Conservation (phyloP, 2,888 invertebrate genomes). For the Eulithis testata region DNA sequence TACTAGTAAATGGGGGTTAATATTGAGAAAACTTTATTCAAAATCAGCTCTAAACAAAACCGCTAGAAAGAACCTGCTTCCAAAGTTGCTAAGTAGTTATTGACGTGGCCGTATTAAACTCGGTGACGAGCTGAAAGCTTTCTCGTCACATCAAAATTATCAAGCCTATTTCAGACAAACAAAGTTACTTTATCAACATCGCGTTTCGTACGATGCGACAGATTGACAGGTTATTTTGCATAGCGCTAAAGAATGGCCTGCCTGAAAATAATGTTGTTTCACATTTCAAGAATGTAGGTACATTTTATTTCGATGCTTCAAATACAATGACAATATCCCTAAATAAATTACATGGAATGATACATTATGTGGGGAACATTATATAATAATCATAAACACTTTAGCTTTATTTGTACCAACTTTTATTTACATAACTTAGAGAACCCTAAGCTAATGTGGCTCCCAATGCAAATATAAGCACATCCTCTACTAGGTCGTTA, state of each 20-base stretch:
- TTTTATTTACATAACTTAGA: too few relatives aligned
- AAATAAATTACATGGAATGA: too few relatives aligned
- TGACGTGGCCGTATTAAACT: constrained; percentile 25
- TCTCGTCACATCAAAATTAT: constrained; percentile 35
- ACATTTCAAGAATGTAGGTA: constrained; percentile 6
- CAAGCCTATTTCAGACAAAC: constrained; percentile 32
- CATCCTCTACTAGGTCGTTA: constrained; percentile 29
- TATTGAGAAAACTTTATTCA: not conserved
- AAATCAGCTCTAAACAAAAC: not conserved
- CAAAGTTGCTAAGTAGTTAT: constrained; percentile 35
- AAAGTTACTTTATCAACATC: constrained; percentile 31
- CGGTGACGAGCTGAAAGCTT: constrained; percentile 29
- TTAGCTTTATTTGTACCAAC: too few relatives aligned
- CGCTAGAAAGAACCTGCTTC: constrained; percentile 11
- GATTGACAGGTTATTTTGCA: constrained; percentile 32
- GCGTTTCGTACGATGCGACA: constrained; percentile 27
- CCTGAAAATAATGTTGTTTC: constrained; percentile 4
- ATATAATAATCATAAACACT: too few relatives aligned
- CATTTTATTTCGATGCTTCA: not conserved
- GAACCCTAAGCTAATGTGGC: not conserved
- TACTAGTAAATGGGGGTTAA: not conserved
- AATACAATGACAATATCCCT: too few relatives aligned
- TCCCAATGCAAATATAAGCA: constrained; percentile 24
- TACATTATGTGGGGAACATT: too few relatives aligned
- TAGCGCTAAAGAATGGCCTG: constrained; percentile 16